Evolutionary conservation across 2,797 vertebrate species (phyloP).

Genomic region (Siniperca undulata): DNA sequence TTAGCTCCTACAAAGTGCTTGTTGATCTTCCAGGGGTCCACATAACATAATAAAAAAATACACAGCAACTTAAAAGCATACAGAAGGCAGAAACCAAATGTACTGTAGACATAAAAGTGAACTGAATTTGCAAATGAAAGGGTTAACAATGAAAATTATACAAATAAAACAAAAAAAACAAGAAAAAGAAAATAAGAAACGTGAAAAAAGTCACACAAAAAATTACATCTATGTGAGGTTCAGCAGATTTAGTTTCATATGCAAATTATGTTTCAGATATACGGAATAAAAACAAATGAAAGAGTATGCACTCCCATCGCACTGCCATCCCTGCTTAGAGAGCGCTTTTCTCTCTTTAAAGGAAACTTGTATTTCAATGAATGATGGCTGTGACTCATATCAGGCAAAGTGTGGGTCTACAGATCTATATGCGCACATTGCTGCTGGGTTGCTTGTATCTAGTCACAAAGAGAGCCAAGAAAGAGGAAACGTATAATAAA

Average conservation of each 20-base stretch:
- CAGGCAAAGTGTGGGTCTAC: conserved; percentile 54
- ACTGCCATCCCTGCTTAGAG: neutral
- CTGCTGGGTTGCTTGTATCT: conserved; percentile 32
- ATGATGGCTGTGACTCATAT: conserved; percentile 65
- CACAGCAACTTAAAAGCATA: neutral
- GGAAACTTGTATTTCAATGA: conserved; percentile 56
- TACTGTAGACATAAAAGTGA: neutral
- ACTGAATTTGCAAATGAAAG: neutral
- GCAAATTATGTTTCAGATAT: neutral
- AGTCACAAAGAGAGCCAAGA: conserved; percentile 28
- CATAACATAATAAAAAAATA: conserved; percentile 5
- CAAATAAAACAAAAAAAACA: neutral
- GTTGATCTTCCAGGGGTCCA: neutral
- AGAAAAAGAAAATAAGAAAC: neutral
- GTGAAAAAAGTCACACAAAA: neutral
- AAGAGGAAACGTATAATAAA: conserved; percentile 52
- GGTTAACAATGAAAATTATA: neutral
- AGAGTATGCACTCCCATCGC: neutral
- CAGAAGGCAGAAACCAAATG: neutral
- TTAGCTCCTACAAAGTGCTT: neutral
- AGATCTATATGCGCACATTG: conserved; percentile 38
- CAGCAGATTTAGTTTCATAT: neutral
- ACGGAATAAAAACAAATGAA: conserved; percentile 3
- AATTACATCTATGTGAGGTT: neutral
- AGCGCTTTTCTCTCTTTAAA: conserved; percentile 17